phyloP scores from a whole-genome alignment of 2,797 vertebrate genomes.

The Vultur gryphus region DNA sequence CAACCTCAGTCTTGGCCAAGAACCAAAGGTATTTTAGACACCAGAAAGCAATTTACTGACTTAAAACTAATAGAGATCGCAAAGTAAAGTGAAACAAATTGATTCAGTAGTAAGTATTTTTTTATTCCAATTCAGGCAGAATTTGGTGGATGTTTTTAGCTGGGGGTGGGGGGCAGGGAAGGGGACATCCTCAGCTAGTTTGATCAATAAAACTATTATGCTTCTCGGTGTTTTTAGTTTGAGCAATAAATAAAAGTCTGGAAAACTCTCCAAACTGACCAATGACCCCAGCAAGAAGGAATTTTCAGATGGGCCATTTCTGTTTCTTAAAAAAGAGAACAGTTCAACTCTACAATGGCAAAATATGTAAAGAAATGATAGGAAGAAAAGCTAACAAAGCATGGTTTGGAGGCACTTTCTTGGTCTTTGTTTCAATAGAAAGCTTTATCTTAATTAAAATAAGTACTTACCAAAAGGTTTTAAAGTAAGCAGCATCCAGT shows the following conservation, averaged over 20 bases:
- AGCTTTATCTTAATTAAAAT: neutral
- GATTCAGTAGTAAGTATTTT: neutral
- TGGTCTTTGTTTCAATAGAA: neutral
- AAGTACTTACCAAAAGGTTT: neutral
- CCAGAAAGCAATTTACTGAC: neutral
- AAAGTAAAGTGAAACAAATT: neutral
- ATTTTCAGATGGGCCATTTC: neutral
- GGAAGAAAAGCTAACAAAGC: neutral
- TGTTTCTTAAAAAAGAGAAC: neutral
- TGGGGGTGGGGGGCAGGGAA: neutral
- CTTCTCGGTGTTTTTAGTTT: neutral
- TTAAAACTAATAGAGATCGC: neutral
- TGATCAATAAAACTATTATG: neutral
- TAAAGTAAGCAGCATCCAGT: neutral
- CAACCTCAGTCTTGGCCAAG: neutral
- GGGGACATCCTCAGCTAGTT: neutral
- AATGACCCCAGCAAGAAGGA: neutral
- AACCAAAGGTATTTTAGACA: neutral
- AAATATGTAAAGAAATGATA: neutral
- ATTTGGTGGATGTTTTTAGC: neutral
- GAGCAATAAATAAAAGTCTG: neutral
- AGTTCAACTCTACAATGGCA: neutral
- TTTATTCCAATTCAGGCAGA: neutral
- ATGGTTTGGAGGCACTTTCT: neutral
- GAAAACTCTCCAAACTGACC: neutral